These are phyloP conservation scores for Syndactyla subalaris DNA, from an alignment of 2,797 vertebrate species.

Conservation along the genomic window DNA sequence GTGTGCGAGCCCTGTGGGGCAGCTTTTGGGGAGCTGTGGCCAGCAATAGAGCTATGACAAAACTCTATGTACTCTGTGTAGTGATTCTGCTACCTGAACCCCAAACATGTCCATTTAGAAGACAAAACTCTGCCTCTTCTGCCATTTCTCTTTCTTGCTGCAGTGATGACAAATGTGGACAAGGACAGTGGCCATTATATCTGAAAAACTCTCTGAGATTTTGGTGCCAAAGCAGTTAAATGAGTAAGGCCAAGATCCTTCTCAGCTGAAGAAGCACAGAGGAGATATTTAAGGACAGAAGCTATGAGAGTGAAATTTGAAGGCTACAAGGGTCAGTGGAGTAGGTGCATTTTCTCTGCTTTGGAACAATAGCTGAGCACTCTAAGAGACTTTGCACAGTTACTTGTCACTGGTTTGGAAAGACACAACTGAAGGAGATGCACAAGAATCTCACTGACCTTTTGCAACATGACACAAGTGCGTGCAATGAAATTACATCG, in stretches of 20 bases:
- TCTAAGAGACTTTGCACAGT: not conserved
- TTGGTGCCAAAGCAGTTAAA: not conserved
- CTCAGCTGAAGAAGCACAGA: not conserved
- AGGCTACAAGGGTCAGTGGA: not conserved
- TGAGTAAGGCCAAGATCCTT: not conserved
- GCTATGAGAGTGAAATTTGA: not conserved
- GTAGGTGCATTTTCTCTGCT: not conserved
- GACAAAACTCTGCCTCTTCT: not conserved
- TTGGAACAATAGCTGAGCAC: not conserved
- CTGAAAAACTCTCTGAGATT: not conserved
- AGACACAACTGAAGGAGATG: not conserved
- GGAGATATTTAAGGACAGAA: not conserved
- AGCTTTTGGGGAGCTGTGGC: not conserved
- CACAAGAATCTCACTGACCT: not conserved
- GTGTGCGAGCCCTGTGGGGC: too few species aligned
- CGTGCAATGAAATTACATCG: conserved; percentile 22
- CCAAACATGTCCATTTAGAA: not conserved
- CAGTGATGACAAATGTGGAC: not conserved
- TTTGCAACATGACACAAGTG: conserved; percentile 1
- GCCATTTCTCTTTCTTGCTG: not conserved
- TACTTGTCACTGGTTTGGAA: conserved; percentile 8
- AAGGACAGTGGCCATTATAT: not conserved
- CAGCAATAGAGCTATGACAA: not conserved
- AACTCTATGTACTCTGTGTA: not conserved
- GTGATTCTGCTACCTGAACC: not conserved